Evolutionary conservation across 2,113 vertebrate species (phyloP).

Genomic region (Datnioides undecimradiatus): DNA sequence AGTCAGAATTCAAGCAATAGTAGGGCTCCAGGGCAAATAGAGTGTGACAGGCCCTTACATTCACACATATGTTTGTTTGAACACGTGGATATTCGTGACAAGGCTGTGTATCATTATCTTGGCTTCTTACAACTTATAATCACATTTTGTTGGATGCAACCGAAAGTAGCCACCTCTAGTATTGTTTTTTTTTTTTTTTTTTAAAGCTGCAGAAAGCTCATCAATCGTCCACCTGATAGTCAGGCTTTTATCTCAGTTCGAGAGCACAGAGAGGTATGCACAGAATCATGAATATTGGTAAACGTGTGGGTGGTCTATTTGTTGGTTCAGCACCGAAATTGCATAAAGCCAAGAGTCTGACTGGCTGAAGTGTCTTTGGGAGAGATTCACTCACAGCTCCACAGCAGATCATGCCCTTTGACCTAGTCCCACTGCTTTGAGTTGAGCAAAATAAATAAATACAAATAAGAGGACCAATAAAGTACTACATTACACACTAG

Average conservation of each 20-base stretch:
- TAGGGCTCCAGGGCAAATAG: slow-evolving; percentile 3
- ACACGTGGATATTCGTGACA: slow-evolving; percentile 9
- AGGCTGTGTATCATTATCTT: neutral
- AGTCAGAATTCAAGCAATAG: slow-evolving; percentile 30
- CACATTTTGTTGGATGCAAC: neutral
- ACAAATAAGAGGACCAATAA: neutral
- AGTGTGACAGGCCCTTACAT: slow-evolving; percentile 8
- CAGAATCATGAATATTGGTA: slow-evolving; percentile 29
- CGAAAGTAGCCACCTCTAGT: neutral
- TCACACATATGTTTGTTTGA: slow-evolving; percentile 25
- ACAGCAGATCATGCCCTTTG: slow-evolving; percentile 1
- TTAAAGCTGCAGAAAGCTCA: neutral
- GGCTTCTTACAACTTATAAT: neutral
- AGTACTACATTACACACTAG: neutral
- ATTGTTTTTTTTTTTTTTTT: too few species aligned
- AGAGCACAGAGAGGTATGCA: neutral
- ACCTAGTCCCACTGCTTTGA: neutral
- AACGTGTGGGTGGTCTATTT: slow-evolving; percentile 60
- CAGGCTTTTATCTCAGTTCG: slow-evolving; percentile 26
- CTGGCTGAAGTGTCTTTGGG: slow-evolving; percentile 10
- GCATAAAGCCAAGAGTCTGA: slow-evolving; percentile 26
- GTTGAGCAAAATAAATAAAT: neutral
- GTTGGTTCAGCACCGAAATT: slow-evolving; percentile 33
- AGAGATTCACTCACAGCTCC: neutral
- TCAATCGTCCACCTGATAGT: neutral